A percentile compares a stretch with the other conserved stretches of the same genome.
phyloP scores from a whole-genome alignment of 2,888 invertebrate species.

The Volucella inflata region DNA sequence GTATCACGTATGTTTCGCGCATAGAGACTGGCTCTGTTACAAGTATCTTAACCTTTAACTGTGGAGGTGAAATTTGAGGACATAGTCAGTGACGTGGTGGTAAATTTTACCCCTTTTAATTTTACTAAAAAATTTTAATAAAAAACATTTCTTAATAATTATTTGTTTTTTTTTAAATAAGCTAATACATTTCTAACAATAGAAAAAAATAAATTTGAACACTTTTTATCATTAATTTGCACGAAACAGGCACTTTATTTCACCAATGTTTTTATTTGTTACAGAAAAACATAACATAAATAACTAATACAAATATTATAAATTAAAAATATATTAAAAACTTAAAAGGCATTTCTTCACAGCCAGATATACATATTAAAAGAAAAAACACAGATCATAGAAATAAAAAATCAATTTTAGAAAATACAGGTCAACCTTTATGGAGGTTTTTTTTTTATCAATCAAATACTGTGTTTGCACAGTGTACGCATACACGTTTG shows the following conservation, averaged over 20 bases:
- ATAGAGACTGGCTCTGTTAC: too few species aligned
- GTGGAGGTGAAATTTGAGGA: too few species aligned
- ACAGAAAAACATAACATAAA: constrained; percentile 40
- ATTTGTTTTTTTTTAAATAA: constrained; percentile 3
- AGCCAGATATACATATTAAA: constrained; percentile 53
- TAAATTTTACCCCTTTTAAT: too few species aligned
- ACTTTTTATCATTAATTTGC: constrained; percentile 6
- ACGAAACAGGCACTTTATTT: constrained; percentile 38
- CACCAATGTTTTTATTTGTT: constrained; percentile 23
- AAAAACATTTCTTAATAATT: too few species aligned
- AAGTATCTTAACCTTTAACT: too few species aligned
- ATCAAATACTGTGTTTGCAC: constrained; percentile 21
- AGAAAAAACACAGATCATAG: too few species aligned
- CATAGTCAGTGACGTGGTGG: too few species aligned
- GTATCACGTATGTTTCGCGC: too few species aligned
- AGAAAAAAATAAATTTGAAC: not conserved
- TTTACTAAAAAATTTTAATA: too few species aligned
- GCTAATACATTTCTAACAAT: constrained; percentile 7
- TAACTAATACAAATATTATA: constrained; percentile 40
- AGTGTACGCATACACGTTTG: too few species aligned
- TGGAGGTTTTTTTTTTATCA: constrained; percentile 25
- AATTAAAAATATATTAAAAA: constrained; percentile 48
- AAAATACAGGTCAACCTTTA: constrained; percentile 37
- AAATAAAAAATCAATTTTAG: constrained; percentile 29
- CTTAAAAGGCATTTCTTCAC: constrained; percentile 54